phyloP scores from a whole-genome alignment of 2,888 invertebrate genomes.

The Drosophila setosimentum region DNA sequence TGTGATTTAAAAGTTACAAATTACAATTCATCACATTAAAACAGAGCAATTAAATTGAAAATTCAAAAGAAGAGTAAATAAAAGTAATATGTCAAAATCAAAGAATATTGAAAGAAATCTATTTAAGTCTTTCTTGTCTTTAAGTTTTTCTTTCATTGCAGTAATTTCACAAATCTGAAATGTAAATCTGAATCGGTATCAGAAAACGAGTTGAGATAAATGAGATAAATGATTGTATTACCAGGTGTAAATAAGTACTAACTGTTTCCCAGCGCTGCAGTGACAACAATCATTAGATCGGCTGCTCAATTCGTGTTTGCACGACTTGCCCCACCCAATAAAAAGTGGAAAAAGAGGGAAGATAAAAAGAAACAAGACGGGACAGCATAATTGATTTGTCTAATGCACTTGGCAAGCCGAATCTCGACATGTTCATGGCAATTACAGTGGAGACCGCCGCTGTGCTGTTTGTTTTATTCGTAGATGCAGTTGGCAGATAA shows the following conservation, averaged over 20 bases:
- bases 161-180: background rate
- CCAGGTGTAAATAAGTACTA: conserved; percentile 33
- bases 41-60: background rate
- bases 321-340: conserved; percentile 39
- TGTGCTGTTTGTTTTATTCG: conserved; percentile 52
- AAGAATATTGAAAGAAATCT: background rate
- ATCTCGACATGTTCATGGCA: conserved; percentile 63
- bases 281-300: conserved; percentile 55
- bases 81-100: background rate
- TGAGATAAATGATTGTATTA: background rate
- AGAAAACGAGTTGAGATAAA: background rate
- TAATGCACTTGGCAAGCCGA: conserved; percentile 58
- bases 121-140: background rate
- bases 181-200: background rate
- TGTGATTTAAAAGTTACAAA: background rate
- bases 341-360: conserved; percentile 3
- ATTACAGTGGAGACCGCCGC: conserved; percentile 45
- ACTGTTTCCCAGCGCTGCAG: conserved; percentile 39
- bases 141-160: background rate
- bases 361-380: conserved; percentile 1
- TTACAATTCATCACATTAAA: too few relatives aligned
- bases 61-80: background rate
- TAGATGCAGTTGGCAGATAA: conserved; percentile 66
- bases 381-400: conserved; percentile 75
- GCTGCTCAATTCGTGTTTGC: conserved; percentile 16